Evolutionary conservation across 2,113 vertebrate genomes (phyloP).

Genomic region (Zeus faber): DNA sequence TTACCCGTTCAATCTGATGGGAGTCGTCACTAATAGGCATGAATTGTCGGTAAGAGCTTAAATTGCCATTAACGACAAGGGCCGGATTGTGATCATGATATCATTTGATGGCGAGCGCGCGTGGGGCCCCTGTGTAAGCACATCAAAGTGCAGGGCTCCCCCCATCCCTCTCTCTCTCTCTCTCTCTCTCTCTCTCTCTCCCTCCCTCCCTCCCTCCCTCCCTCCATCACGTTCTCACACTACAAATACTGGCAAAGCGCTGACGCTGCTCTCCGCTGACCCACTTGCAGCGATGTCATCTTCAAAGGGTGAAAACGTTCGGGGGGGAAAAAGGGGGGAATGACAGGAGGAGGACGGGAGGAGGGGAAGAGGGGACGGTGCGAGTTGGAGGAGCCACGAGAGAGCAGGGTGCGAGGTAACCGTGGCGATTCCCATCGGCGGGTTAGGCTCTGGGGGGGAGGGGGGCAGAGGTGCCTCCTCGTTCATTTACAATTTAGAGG

Average conservation of each 20-base stretch:
- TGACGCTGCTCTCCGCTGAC: constrained; percentile 58
- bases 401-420: too few relatives aligned
- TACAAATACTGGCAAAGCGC: constrained; percentile 55
- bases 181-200: constrained; percentile 1
- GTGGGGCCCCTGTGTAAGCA: constrained; percentile 35
- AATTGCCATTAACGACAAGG: constrained; percentile 53
- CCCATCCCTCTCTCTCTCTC: not conserved
- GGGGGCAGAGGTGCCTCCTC: constrained; percentile 35
- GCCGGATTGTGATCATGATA: constrained; percentile 47
- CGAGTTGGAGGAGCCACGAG: constrained; percentile 14
- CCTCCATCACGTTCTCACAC: constrained; percentile 13
- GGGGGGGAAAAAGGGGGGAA: too few relatives aligned
- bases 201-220: not conserved
- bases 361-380: too few relatives aligned
- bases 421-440: too few relatives aligned
- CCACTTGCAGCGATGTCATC: constrained; percentile 57
- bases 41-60: constrained; percentile 47
- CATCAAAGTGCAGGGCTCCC: constrained; percentile 46
- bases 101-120: constrained; percentile 49
- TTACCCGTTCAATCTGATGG: constrained; percentile 35
- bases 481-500: constrained; percentile 57
- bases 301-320: too few relatives aligned
- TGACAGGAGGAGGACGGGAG: too few relatives aligned
- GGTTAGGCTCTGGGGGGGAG: too few relatives aligned
- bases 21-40: constrained; percentile 39